Evolutionary conservation across 2,797 vertebrate species (phyloP).

Genomic region (Echiichthys vipera): DNA sequence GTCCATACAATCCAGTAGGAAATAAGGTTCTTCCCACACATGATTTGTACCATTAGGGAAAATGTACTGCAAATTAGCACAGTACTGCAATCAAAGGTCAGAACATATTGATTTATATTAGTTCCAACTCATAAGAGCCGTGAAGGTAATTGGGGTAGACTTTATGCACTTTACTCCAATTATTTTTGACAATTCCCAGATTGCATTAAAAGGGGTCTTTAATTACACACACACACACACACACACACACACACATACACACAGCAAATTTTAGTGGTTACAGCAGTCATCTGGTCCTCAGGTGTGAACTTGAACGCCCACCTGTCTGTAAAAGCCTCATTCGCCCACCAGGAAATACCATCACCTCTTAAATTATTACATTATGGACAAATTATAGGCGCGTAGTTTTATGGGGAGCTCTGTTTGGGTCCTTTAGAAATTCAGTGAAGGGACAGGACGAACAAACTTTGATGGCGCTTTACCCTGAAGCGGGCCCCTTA

Average conservation of each 20-base stretch:
- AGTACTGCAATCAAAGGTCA: constrained; percentile 37
- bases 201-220: constrained; percentile 43
- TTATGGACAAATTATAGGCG: constrained; percentile 57
- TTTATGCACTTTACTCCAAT: constrained; percentile 28
- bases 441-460: constrained; percentile 13
- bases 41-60: constrained; percentile 19
- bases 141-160: constrained; percentile 32
- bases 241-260: too few species aligned
- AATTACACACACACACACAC: constrained; percentile 23
- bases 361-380: constrained; percentile 29
- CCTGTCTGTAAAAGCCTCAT: constrained; percentile 24
- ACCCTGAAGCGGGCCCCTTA: constrained; percentile 53
- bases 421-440: constrained; percentile 31
- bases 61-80: constrained; percentile 17
- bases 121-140: constrained; percentile 11
- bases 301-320: constrained; percentile 60
- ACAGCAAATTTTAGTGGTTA: constrained; percentile 25
- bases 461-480: constrained; percentile 51
- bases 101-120: constrained; percentile 42
- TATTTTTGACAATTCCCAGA: constrained; percentile 46
- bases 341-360: constrained; percentile 48
- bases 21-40: constrained; percentile 8
- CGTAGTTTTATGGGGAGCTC: constrained; percentile 42
- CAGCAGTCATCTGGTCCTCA: constrained; percentile 52
- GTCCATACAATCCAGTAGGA: constrained; percentile 7